Percentiles rank a stretch among this genome's conserved stretches.
Evolutionary conservation across 2,888 invertebrate genomes (phyloP).

Genomic region (Gymnocheta viridis): DNA sequence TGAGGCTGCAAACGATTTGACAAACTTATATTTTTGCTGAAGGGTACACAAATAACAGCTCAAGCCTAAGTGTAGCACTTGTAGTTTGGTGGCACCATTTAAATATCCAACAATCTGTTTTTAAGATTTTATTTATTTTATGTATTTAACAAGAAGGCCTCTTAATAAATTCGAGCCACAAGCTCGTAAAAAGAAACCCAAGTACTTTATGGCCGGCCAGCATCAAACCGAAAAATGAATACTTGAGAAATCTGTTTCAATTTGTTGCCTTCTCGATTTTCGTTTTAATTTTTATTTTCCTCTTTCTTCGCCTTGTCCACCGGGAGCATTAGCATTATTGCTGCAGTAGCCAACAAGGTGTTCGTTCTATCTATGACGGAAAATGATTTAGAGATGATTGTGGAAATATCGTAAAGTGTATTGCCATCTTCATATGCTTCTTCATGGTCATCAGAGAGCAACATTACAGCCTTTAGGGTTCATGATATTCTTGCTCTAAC

Average conservation of each 20-base stretch:
- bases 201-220: slow-evolving; percentile 45
- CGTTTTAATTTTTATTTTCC: slow-evolving; percentile 1
- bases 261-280: slow-evolving; percentile 11
- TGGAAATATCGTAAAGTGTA: neutral
- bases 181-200: slow-evolving; percentile 47
- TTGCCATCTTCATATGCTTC: slow-evolving; percentile 1
- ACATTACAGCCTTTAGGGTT: slow-evolving; percentile 36
- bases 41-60: slow-evolving; percentile 15
- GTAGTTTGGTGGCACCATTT: slow-evolving; percentile 43
- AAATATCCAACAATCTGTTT: slow-evolving; percentile 25
- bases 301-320: neutral
- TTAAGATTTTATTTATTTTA: slow-evolving; percentile 27
- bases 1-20: no score
- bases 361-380: neutral
- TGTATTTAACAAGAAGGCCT: slow-evolving; percentile 51
- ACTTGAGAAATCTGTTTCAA: slow-evolving; percentile 50
- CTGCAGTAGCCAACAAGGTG: neutral
- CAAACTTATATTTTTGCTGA: no score
- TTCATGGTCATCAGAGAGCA: slow-evolving; percentile 22
- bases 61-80: slow-evolving; percentile 18
- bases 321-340: slow-evolving; percentile 15
- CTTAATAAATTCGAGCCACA: slow-evolving; percentile 32
- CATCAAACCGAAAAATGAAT: slow-evolving; percentile 52
- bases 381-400: neutral
- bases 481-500: slow-evolving; percentile 24